Evolutionary conservation across 2,888 invertebrate genomes (phyloP), one percentile per base, ranked within the genome.

Genomic region (Chrysolina haemoptera): DNA sequence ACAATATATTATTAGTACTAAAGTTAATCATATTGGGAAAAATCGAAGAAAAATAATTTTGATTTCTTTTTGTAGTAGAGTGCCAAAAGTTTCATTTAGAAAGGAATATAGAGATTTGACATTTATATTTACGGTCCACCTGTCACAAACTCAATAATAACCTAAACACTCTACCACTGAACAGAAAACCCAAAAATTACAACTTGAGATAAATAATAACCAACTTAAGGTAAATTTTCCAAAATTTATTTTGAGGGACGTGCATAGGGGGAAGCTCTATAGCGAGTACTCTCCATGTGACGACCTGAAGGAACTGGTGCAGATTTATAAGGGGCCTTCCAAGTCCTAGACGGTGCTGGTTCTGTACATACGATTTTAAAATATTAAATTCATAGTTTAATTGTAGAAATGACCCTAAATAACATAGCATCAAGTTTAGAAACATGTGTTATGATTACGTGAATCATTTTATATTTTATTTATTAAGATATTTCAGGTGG

Each of bases 261-360:
- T 83, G 90, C 85, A 86, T 91, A 91, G 76, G 91, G 91, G 80
- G 90, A 90, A 80, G 90, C 88, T 85, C 91, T 90, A 87, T 90
- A 91, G 84, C 91, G 91, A 86, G 90, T 87, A 71, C 86, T 86
- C 76, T 88, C 87, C 78, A 84, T 81, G 76, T 87, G 87, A 79
- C 89, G 89, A 53, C 46, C 50, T 53, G 50, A 55, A 12, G 73
- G 46, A 66, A 70, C 1, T 40, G 59, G 14, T 73, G 50, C 70
- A 18, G 73, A 20, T 65, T 75, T 71, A 53, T 90, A 90, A 89
- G 90, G 90, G 73, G 89, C 88, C 88, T 91, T 91, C 90, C 90
- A 91, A 84, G 90, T 90, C 87, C 89, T 90, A 83, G 90, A 88
- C 16, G 68, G 62, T 50, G 68, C 41, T 83, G 90, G 88, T 75